Evolutionary conservation across 2,888 invertebrate species (phyloP), one percentile per base, ranked within the genome.

Genomic region (Eutolmus rufibarbis): DNA sequence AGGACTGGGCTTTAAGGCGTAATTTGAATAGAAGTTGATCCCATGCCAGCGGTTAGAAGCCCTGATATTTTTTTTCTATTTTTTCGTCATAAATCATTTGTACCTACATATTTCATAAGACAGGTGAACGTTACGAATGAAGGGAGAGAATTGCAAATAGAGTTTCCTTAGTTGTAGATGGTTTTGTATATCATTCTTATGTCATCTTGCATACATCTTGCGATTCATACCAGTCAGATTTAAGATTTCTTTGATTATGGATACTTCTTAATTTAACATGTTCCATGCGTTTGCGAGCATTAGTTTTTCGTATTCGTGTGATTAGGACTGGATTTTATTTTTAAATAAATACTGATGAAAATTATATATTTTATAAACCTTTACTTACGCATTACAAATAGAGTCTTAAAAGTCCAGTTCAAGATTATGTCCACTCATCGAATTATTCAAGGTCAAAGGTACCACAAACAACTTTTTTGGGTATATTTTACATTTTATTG

Each of bases 11-110:
- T 40, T 74, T 37, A 37, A 9, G 40, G 16, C 23, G 74, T 86
- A 77, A 86, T 86, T 86, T 86, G 86, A 86, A 86, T 86, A 86
- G 56, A 86, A 86, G 23, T 66, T 66, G 28, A 19, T 19, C 43
- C 43, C 43, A 46, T 46, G n/a, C 56, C 56, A n/a, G 16, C 56
- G 66, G 66, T 7, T 19, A 66, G 19, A 19, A 9, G 12, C 12
- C 12, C 28, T 4, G 12, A 14, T 28, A 28, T 66, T 66, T 66
- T 66, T 23, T 66, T 12, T 4, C 9, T 66, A 14, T 66, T 66
- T 66, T 66, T 23, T 66, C 23, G 28, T 66, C 66, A 66, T 66
- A 66, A 66, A 66, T 66, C 66, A 66, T 66, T 66, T 66, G 28
- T 66, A 66, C 66, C 28, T 66, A 66, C 28, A 66, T 23, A 23